These are phyloP conservation scores for Laupala kohalensis DNA, from an alignment of 1,140 invertebrate species.

Conservation along the genomic window DNA sequence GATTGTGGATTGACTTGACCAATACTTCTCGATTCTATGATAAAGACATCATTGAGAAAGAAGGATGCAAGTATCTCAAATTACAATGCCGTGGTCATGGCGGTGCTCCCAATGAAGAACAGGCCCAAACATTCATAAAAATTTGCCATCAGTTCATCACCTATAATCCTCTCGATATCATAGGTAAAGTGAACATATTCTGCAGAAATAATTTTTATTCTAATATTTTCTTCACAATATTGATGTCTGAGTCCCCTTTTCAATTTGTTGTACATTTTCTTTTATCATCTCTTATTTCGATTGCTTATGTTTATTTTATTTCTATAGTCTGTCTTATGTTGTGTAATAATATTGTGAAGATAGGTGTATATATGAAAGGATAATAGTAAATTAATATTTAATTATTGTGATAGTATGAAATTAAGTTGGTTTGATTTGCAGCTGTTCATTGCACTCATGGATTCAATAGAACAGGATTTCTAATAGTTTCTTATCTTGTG, in stretches of 20 bases:
- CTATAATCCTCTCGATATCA: conserved; percentile 63
- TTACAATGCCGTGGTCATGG: conserved; percentile 75
- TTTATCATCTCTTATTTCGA: no score
- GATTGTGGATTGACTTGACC: conserved; percentile 92
- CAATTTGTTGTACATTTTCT: no score
- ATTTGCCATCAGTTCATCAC: conserved; percentile 64
- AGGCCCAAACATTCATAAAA: conserved; percentile 63
- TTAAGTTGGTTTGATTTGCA: conserved; percentile 17
- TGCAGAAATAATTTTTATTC: neutral
- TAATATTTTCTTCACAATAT: neutral
- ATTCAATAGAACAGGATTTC: conserved; percentile 94
- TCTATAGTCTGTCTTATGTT: no score
- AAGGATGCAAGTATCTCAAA: conserved; percentile 70
- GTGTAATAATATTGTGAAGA: neutral
- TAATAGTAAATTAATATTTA: no score
- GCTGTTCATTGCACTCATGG: conserved; percentile 97
- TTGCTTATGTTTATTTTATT: neutral
- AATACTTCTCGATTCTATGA: conserved; percentile 91
- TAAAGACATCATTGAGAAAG: conserved; percentile 55
- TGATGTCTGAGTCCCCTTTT: neutral
- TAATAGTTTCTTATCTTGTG: conserved; percentile 83
- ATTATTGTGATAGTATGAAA: neutral
- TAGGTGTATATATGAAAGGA: neutral
- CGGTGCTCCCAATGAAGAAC: conserved; percentile 61
- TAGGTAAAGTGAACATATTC: conserved; percentile 43